Percentiles rank a stretch among this genome's conserved stretches.
phyloP scores from a whole-genome alignment of 92 coral and sea anemone genomes.

The Hydrozoanthus gracilis region DNA sequence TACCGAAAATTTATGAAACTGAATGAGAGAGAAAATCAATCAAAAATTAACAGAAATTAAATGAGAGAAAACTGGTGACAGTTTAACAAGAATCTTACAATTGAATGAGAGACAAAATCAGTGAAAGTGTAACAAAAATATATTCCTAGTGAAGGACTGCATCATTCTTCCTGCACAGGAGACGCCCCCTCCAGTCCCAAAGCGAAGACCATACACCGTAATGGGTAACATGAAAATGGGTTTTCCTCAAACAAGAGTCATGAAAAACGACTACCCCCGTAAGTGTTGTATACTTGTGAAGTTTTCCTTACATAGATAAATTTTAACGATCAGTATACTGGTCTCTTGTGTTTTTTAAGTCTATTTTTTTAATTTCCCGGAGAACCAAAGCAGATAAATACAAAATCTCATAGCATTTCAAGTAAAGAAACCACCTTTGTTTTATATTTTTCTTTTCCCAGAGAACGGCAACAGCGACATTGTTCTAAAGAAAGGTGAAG shows the following conservation, averaged over 20 bases:
- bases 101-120: too few relatives aligned
- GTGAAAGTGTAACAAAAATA: neutral
- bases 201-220: conserved; percentile 92
- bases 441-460: neutral
- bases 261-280: conserved; percentile 92
- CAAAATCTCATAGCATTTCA: too few relatives aligned
- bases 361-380: neutral
- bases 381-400: conserved; percentile 46
- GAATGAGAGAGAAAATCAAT: too few relatives aligned
- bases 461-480: conserved; percentile 69
- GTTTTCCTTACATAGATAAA: too few relatives aligned
- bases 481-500: conserved; percentile 81
- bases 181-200: conserved; percentile 94
- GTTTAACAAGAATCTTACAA: too few relatives aligned
- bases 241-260: conserved; percentile 93
- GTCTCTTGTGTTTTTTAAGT: neutral
- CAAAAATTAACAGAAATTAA: too few relatives aligned
- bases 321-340: neutral
- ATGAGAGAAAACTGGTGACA: too few relatives aligned
- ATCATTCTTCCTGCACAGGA: conserved; percentile 47
- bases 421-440: too few relatives aligned
- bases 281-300: neutral
- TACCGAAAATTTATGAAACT: too few relatives aligned
- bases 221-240: conserved; percentile 99
- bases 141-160: neutral